phyloP scores from a whole-genome alignment of 2,888 invertebrate genomes.

The Seira musarum region DNA sequence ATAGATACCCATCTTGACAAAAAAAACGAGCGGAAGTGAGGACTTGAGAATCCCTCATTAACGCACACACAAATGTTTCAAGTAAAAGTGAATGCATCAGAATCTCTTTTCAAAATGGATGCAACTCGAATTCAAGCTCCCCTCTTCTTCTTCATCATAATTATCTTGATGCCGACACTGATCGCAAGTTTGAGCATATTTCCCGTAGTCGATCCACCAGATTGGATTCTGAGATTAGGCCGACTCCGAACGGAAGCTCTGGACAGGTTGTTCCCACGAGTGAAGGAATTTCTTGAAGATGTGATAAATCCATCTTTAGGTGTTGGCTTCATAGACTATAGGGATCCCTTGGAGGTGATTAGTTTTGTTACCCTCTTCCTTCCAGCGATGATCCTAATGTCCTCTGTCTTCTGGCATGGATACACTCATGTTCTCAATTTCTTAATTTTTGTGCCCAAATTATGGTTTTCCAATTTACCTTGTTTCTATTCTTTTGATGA shows the following conservation, averaged over 20 bases:
- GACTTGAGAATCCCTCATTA: slow-evolving; percentile 41
- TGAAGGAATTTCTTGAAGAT: slow-evolving; percentile 29
- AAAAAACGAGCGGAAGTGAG: slow-evolving; percentile 38
- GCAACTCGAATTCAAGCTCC: background rate
- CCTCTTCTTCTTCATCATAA: slow-evolving; percentile 28
- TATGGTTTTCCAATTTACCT: slow-evolving; percentile 57
- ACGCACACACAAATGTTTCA: slow-evolving; percentile 38
- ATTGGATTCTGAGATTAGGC: slow-evolving; percentile 43
- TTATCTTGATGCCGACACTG: background rate
- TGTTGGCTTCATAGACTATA: slow-evolving; percentile 48
- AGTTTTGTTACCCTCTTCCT: slow-evolving; percentile 60
- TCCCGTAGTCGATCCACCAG: slow-evolving; percentile 4
- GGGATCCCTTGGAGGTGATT: slow-evolving; percentile 60
- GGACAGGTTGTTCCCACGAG: slow-evolving; percentile 53
- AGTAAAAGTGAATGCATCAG: no score
- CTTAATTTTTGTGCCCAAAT: slow-evolving; percentile 55
- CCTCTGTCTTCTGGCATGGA: slow-evolving; percentile 43
- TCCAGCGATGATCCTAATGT: slow-evolving; percentile 53
- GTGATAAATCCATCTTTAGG: slow-evolving; percentile 52
- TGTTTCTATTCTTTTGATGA: slow-evolving; percentile 51
- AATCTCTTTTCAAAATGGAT: background rate
- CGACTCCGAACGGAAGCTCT: slow-evolving; percentile 55
- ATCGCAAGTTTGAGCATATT: background rate
- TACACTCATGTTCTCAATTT: slow-evolving; percentile 57
- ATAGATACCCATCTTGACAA: slow-evolving; percentile 37